These are phyloP conservation scores for Lasiommata megera DNA, from an alignment of 2,888 invertebrate species.

Conservation along the genomic window DNA sequence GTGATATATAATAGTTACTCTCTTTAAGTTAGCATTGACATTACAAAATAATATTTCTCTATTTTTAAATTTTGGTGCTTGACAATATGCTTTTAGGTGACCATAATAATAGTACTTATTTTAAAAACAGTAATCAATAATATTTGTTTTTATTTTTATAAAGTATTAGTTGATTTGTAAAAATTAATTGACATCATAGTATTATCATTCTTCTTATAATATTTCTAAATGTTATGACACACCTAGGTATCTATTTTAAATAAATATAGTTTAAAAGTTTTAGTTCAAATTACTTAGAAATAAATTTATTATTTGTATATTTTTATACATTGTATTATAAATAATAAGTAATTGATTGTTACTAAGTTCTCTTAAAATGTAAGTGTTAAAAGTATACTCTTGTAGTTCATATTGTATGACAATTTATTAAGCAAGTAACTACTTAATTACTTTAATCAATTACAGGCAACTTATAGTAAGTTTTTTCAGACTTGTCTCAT, in stretches of 20 bases:
- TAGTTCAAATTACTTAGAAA: background rate
- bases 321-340: constrained; percentile 19
- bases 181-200: too few relatives aligned
- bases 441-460: background rate
- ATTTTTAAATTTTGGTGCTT: constrained; percentile 25
- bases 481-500: too few relatives aligned
- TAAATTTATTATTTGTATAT: constrained; percentile 12
- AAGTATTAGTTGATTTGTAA: too few relatives aligned
- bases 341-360: constrained; percentile 5
- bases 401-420: background rate
- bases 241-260: too few relatives aligned
- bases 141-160: too few relatives aligned
- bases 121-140: too few relatives aligned
- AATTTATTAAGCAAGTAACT: background rate
- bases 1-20: constrained; percentile 15
- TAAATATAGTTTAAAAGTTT: background rate
- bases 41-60: constrained; percentile 7
- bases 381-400: constrained; percentile 3
- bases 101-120: background rate
- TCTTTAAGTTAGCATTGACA: constrained; percentile 11
- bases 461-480: background rate
- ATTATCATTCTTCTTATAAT: too few relatives aligned
- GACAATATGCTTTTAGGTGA: background rate
- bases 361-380: background rate
- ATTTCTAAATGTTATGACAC: too few relatives aligned